Evolutionary conservation across 2,888 invertebrate species (phyloP), one percentile per base, ranked within the genome.

Genomic region (Noctua comes): DNA sequence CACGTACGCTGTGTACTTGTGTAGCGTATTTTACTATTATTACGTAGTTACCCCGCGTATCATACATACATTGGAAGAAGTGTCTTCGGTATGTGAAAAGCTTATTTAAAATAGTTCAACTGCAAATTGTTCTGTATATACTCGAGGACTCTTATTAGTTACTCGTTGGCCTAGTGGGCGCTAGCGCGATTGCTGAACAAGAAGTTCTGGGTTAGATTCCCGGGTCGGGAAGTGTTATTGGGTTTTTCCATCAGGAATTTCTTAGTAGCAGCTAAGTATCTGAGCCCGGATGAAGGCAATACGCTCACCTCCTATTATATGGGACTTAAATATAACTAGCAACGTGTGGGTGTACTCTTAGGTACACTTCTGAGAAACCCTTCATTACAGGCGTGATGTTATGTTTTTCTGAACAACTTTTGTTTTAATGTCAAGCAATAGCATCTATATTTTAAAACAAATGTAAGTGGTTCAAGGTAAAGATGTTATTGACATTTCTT

Each of bases 11-110:
- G 6, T 74, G 10, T 31, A 73, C 16, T 40, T 27, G 24, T 40
- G 24, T 64, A 10, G 21, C 16, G 16, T 73, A 64, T 72, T 59
- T 62, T 73, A 18, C 40, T 64, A 64, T 73, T 51, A 31, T 73
- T 31, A 8, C 40, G 48, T 40, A 74, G 51, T 43, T 43, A 54
- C 21, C n/a, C 43, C 21, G n/a, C 16, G 21, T 65, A n/a, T 54
- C 54, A 54, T 21, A 10, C 21, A 43, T 2, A 21, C 6, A 74
- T 51, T 43, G 31, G 21, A 43, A 11, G n/a, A 6, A 31, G 13
- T 31, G 40, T 51, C 3, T 48, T 36, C 36, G 36, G 36, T 36
- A 36, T 5, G 36, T 36, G 36, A 36, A 36, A 36, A 36, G 36
- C 36, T 36, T 5, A 36, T 36, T 36, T 36, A 36, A 36, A 36